phyloP scores from a whole-genome alignment of 2,113 vertebrate genomes.

The Eonycteris spelaea region DNA sequence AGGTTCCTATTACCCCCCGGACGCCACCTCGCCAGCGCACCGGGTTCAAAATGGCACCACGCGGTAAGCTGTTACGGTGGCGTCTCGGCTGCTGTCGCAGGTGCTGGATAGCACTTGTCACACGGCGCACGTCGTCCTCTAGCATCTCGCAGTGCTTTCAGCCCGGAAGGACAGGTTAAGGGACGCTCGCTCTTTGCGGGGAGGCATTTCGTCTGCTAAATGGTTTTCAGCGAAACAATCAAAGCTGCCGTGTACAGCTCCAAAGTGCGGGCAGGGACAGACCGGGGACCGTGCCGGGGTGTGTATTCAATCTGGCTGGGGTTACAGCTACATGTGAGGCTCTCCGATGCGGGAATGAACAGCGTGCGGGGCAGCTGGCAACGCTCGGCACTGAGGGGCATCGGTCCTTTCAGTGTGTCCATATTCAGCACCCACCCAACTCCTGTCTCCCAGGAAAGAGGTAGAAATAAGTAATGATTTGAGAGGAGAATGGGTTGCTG shows the following conservation, averaged over 20 bases:
- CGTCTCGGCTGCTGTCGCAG: slow-evolving; percentile 85
- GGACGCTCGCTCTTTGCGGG: slow-evolving; percentile 84
- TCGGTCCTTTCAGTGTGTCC: not conserved
- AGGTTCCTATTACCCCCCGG: slow-evolving; percentile 82
- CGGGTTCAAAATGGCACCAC: slow-evolving; percentile 88
- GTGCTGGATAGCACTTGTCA: slow-evolving; percentile 85
- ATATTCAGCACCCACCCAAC: rapidly evolving
- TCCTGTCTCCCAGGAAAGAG: not conserved
- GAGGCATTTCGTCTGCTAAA: slow-evolving; percentile 84
- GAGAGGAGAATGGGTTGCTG: too few species aligned
- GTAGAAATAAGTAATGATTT: not conserved
- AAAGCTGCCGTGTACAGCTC: slow-evolving; percentile 84
- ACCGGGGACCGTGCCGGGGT: not conserved
- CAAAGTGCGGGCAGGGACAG: slow-evolving; percentile 76
- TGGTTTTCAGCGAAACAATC: slow-evolving; percentile 91
- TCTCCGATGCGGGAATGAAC: not conserved
- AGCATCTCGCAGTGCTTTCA: slow-evolving; percentile 82
- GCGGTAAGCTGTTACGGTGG: slow-evolving; percentile 80
- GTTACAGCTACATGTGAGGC: not conserved
- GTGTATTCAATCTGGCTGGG: slow-evolving; percentile 4
- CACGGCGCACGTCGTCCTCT: slow-evolving; percentile 89
- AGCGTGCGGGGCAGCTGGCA: not conserved
- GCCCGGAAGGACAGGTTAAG: slow-evolving; percentile 87
- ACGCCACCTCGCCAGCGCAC: slow-evolving; percentile 85
- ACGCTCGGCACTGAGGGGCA: not conserved